A percentile compares a stretch with the other conserved stretches of the same genome.
These are phyloP conservation scores for human DNA, from an alignment of 2,113 vertebrate species.

Conservation along the genomic window DNA sequence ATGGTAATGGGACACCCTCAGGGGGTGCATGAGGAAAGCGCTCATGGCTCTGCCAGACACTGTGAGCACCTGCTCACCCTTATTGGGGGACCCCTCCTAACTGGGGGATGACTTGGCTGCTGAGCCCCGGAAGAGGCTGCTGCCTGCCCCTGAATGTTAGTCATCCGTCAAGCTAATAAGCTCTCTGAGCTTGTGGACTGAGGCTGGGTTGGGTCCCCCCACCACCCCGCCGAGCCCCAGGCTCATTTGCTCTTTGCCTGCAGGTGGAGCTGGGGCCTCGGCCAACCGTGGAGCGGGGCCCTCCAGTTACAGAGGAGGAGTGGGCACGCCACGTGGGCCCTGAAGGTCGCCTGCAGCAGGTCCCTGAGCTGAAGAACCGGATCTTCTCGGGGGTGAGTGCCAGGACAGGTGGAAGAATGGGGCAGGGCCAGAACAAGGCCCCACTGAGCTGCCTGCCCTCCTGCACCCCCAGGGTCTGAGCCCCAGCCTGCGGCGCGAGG, in stretches of 20 bases:
- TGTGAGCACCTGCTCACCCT: fast-evolving
- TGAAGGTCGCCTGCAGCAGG: slow-evolving; percentile 86
- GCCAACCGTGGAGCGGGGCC: slow-evolving; percentile 85
- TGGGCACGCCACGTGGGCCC: slow-evolving; percentile 89
- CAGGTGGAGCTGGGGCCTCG: slow-evolving; percentile 90
- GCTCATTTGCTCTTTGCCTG: neutral
- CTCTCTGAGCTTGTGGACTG: neutral
- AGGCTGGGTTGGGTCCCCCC: neutral
- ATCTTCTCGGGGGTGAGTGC: slow-evolving; percentile 92
- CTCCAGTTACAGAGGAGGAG: slow-evolving; percentile 84
- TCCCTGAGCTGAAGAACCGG: slow-evolving; percentile 85
- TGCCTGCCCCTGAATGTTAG: fast-evolving
- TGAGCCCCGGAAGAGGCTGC: too few species aligned
- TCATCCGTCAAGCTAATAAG: neutral
- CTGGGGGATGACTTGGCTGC: neutral
- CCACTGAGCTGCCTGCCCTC: neutral
- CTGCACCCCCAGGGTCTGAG: slow-evolving; percentile 85
- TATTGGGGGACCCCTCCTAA: neutral
- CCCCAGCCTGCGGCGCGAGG: slow-evolving; percentile 87
- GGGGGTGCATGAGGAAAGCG: neutral
- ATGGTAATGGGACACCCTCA: fast-evolving
- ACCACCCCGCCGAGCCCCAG: too few species aligned
- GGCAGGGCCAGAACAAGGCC: fast-evolving
- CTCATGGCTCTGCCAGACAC: neutral
- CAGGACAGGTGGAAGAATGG: fast-evolving